Evolutionary conservation across 1,140 invertebrate species (phyloP).

Genomic region (Diorhabda elongata): DNA sequence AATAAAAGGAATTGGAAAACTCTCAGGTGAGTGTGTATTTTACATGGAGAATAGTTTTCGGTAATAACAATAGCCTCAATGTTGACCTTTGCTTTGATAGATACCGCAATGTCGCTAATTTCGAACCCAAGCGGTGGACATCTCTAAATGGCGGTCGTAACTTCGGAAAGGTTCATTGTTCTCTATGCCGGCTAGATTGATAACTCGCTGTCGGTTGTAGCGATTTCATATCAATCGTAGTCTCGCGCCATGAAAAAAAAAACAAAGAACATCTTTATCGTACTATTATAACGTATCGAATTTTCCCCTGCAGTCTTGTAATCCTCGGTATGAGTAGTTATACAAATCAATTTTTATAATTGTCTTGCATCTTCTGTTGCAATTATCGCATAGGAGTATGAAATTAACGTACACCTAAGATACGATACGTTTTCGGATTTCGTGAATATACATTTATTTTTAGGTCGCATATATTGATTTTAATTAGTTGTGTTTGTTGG

Average conservation of each 20-base stretch:
- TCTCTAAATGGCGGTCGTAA: slow-evolving; percentile 44
- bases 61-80: slow-evolving; percentile 29
- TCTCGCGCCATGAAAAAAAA: slow-evolving; percentile 12
- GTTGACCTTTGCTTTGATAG: slow-evolving; percentile 35
- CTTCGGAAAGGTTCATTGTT: slow-evolving; percentile 43
- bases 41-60: background rate
- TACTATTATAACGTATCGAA: background rate
- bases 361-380: slow-evolving; percentile 35
- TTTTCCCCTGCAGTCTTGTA: slow-evolving; percentile 11
- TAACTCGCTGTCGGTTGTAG: slow-evolving; percentile 32
- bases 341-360: slow-evolving; percentile 44
- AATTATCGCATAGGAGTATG: slow-evolving; percentile 7
- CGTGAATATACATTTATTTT: slow-evolving; percentile 21
- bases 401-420: slow-evolving; percentile 7
- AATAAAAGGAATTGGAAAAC: slow-evolving; percentile 4
- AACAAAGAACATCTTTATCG: background rate
- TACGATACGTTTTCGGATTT: slow-evolving; percentile 6
- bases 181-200: slow-evolving; percentile 41
- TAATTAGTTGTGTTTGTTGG: slow-evolving; percentile 18
- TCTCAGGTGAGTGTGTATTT: slow-evolving; percentile 11
- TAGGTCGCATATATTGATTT: slow-evolving; percentile 26
- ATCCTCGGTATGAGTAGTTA: background rate
- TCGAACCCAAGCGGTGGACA: slow-evolving; percentile 38
- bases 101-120: slow-evolving; percentile 38
- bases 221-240: slow-evolving; percentile 27